These are phyloP conservation scores for Mus caroli DNA, from an alignment of 2,797 vertebrate genomes.

Conservation along the genomic window DNA sequence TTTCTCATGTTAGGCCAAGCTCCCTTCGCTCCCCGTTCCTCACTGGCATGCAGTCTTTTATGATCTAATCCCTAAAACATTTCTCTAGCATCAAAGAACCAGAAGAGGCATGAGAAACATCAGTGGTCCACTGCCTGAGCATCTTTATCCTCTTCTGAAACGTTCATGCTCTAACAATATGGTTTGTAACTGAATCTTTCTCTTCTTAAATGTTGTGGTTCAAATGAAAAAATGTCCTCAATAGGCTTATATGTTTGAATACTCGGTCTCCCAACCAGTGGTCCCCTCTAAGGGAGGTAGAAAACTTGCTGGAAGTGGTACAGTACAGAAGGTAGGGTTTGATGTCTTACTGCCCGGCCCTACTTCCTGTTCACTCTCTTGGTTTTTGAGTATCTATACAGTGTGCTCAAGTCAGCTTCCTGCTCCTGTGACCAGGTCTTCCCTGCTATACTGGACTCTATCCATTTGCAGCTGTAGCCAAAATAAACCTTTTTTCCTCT, in stretches of 20 bases:
- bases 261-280: neutral
- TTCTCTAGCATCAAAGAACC: slow-evolving; percentile 19
- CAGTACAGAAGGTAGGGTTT: neutral
- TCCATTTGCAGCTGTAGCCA: neutral
- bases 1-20: slow-evolving; percentile 70
- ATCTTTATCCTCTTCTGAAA: slow-evolving; percentile 35
- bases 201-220: neutral
- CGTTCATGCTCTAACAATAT: slow-evolving; percentile 25
- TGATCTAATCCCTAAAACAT: slow-evolving; percentile 55
- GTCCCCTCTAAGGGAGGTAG: neutral
- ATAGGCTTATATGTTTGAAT: neutral
- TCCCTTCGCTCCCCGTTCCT: slow-evolving; percentile 68
- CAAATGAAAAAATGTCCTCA: neutral
- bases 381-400: too few species aligned
- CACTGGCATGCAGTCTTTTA: neutral
- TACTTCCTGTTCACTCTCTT: neutral
- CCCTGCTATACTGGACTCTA: neutral
- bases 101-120: slow-evolving; percentile 61
- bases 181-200: slow-evolving; percentile 35
- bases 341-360: neutral
- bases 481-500: neutral
- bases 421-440: neutral
- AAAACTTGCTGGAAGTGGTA: too few species aligned
- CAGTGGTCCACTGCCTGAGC: neutral
- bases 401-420: neutral